These are phyloP conservation scores for rat (Rattus norvegicus) DNA, from an alignment of 2,113 vertebrate species.

Conservation along the genomic window GRCr8 NC_086019.1:8577501-8578000, in stretches of 20 bases:
- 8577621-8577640: neutral
- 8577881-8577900: neutral
- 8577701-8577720: neutral
- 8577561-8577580: neutral
- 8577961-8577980: neutral
- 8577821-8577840: conserved; percentile 6
- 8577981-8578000: neutral
- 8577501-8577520: neutral
- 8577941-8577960: neutral
- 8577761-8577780: neutral
- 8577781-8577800: conserved; percentile 58
- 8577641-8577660: neutral
- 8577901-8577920: neutral
- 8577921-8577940: neutral
- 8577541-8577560: neutral
- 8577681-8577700: conserved; percentile 22
- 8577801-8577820: conserved; percentile 9
- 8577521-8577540: neutral
- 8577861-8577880: neutral
- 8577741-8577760: conserved; percentile 11
- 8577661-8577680: neutral
- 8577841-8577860: neutral
- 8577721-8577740: neutral
- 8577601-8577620: neutral
- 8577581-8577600: neutral